Conservation (phyloP, 2,888 invertebrate species). For the Lasioglossum vierecki region DNA sequence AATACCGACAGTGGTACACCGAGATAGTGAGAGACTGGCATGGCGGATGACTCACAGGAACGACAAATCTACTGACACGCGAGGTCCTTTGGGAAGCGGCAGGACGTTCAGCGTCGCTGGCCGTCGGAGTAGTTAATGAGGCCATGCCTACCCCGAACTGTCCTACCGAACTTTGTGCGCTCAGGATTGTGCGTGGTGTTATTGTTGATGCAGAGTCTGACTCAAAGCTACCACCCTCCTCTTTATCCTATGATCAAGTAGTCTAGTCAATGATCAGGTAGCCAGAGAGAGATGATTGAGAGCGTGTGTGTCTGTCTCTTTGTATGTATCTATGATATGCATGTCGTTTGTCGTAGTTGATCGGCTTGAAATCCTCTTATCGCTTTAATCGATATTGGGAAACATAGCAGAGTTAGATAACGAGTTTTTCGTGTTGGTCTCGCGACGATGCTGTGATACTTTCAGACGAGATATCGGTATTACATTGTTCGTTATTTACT, state of each 20-base stretch:
- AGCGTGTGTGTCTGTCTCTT: not conserved
- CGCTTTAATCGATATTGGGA: not conserved
- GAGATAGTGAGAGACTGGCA: slow-evolving; percentile 42
- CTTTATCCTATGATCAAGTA: slow-evolving; percentile 83
- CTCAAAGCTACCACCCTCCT: slow-evolving; percentile 88
- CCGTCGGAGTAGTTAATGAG: slow-evolving; percentile 84
- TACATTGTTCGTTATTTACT: not conserved
- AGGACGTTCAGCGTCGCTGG: slow-evolving; percentile 87
- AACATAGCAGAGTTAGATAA: not conserved
- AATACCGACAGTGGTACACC: slow-evolving; percentile 34
- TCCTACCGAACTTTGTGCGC: slow-evolving; percentile 84
- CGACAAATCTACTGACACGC: slow-evolving; percentile 84
- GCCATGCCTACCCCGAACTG: slow-evolving; percentile 77
- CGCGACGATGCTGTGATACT: not conserved
- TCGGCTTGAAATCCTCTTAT: not conserved
- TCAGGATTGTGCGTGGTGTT: slow-evolving; percentile 90
- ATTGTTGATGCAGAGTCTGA: slow-evolving; percentile 91
- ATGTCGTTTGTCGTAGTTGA: not conserved
- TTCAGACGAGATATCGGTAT: slow-evolving; percentile 4
- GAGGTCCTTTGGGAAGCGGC: slow-evolving; percentile 85
- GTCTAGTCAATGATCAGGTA: slow-evolving; percentile 25
- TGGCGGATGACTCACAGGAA: slow-evolving; percentile 83
- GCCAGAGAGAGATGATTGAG: not conserved
- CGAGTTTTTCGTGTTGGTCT: not conserved
- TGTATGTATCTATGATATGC: not conserved